Conservation (phyloP, 2,797 vertebrate genomes). For the Anolis apletophallus region DNA sequence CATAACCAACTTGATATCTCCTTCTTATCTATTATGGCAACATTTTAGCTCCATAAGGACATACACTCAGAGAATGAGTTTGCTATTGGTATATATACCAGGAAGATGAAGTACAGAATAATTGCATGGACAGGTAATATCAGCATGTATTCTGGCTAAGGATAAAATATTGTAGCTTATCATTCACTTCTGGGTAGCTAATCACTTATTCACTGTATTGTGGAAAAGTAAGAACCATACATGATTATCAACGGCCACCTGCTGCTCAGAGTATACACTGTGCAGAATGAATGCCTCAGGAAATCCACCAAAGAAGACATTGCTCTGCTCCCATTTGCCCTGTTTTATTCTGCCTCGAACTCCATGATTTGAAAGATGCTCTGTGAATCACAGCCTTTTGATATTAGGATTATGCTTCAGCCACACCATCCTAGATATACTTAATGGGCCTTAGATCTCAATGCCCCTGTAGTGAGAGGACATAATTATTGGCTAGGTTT, state of each 20-base stretch:
- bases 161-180: constrained; percentile 14
- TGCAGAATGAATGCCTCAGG: not conserved
- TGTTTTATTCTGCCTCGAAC: not conserved
- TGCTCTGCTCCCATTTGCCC: not conserved
- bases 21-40: not conserved
- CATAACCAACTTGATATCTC: not conserved
- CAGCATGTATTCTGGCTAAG: constrained; percentile 15
- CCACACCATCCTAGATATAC: constrained; percentile 12
- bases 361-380: not conserved
- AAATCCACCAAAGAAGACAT: constrained; percentile 35
- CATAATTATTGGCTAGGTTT: constrained; percentile 56
- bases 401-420: constrained; percentile 1
- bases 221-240: constrained; percentile 11
- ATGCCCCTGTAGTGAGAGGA: constrained; percentile 2
- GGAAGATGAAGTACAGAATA: not conserved
- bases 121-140: constrained; percentile 22
- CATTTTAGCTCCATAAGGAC: not conserved
- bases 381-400: constrained; percentile 24
- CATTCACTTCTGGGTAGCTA: constrained; percentile 16
- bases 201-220: constrained; percentile 20
- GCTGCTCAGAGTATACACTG: not conserved
- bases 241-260: not conserved
- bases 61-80: not conserved
- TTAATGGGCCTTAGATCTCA: constrained; percentile 26
- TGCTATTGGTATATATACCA: not conserved